Conservation (phyloP, 2,113 vertebrate species). For the Dolichotis patagonum region DNA sequence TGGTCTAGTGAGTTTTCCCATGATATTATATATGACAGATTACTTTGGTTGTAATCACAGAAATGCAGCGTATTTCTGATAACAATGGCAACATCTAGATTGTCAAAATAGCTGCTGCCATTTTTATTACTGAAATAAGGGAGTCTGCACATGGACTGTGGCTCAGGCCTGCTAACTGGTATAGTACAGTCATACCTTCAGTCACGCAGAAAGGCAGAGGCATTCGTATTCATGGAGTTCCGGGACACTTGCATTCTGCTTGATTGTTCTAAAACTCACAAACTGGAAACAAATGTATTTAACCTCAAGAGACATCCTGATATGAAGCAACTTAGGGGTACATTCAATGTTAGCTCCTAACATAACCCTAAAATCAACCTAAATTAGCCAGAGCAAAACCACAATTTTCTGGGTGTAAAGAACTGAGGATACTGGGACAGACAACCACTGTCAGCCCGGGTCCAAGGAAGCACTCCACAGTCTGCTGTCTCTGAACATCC, state of each 20-base stretch:
- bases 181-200: not conserved
- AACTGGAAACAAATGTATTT: not conserved
- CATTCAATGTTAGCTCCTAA: not conserved
- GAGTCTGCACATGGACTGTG: not conserved
- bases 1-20: not conserved
- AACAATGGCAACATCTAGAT: not conserved
- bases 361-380: not conserved
- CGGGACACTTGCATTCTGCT: not conserved
- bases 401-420: not conserved
- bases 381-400: not conserved
- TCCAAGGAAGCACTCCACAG: not conserved
- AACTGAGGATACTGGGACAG: not conserved
- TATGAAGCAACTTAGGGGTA: not conserved
- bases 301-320: not conserved
- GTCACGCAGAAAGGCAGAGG: not conserved
- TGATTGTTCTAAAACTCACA: not conserved
- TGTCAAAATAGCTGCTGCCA: not conserved
- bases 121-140: slow-evolving; percentile 15
- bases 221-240: not conserved
- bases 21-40: not conserved
- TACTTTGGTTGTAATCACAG: not conserved
- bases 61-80: not conserved
- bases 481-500: fast-evolving
- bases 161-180: not conserved
- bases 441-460: not conserved